Base-by-base conservation (phyloP, 2,113 vertebrate species). In the Rhabdornis inornatus region DNA sequence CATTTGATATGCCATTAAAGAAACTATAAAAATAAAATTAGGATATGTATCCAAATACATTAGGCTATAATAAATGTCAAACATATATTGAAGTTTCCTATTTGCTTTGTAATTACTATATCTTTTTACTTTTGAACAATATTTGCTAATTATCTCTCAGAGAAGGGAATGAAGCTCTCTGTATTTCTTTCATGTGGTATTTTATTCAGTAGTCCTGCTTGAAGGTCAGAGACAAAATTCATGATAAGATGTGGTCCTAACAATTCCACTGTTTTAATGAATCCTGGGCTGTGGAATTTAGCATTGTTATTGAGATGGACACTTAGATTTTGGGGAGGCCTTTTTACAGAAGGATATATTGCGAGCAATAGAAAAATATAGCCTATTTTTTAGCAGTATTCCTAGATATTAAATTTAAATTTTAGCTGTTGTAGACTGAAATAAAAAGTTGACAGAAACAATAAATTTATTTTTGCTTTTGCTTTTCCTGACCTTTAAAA, bases 1-100 rank as follows among this genome's bases (percentile, higher is more conserved):
- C 95, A 88, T 95, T 96, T 92, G 84, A 87, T 79, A 82, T 85
- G 66, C 59, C 71, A 89, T 95, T 95, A 83, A 85, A 95, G 89
- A 91, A 83, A 22, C 49, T 76, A 37, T 92, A 68, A 94, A 92
- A 94, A 83, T 85, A 90, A 90, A 86, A 83, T 90, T 71, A 91
- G 78, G 50, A 52, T 83, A 50, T 83, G 30, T 91, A 60, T 91
- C 83, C 68, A 95, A 95, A 97, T 88, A 92, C 20, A 93, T 95
- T 96, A 92, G 47, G 19, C 63, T 90, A 10, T 91, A 93, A 93
- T 96, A 95, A 91, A 95, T 90, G 64, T 94, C 90, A 93, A 66
- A 83, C 42, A 45, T 85, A 76, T 82, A 88, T 72, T 91, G 81
- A 90, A 55, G 40, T 86, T 93, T 56, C 52, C 18, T 90, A 37